Percentiles rank a stretch among this genome's conserved stretches.
These are phyloP conservation scores for Ptychadena robeensis DNA, from an alignment of 2,797 vertebrate species.

Conservation along the genomic window DNA sequence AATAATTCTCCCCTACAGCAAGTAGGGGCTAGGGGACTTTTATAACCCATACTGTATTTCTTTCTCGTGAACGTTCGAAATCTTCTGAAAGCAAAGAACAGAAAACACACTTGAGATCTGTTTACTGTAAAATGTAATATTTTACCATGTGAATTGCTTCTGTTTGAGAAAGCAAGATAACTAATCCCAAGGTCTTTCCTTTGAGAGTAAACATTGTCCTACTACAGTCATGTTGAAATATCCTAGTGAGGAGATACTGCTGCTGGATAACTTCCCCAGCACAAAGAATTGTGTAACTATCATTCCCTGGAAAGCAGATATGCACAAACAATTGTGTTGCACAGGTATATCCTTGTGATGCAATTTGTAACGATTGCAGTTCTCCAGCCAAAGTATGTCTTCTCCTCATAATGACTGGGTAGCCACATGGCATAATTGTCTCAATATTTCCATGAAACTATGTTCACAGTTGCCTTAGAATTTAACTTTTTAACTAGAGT, in stretches of 20 bases:
- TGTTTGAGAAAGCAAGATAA: slow-evolving; percentile 1
- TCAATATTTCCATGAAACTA: not conserved
- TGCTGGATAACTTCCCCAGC: not conserved
- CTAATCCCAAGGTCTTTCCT: slow-evolving; percentile 24
- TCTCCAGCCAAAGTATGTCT: not conserved
- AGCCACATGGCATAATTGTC: not conserved
- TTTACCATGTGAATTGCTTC: not conserved
- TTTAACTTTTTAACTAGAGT: too few relatives aligned
- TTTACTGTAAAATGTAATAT: not conserved
- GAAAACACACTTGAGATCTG: not conserved
- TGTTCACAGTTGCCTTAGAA: not conserved
- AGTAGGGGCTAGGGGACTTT: too few relatives aligned
- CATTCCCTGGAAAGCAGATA: not conserved
- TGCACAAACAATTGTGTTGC: not conserved
- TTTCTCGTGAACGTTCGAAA: too few relatives aligned
- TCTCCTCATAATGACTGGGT: not conserved
- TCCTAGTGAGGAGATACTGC: not conserved
- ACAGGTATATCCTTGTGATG: not conserved
- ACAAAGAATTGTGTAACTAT: not conserved
- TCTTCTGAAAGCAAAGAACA: too few relatives aligned
- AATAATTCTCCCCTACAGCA: too few relatives aligned
- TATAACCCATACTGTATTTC: too few relatives aligned
- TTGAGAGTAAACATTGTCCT: slow-evolving; percentile 10
- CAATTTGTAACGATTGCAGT: not conserved
- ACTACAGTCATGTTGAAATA: slow-evolving; percentile 1